Conservation (phyloP, 2,797 vertebrate species). For the Tragopan temminckii region DNA sequence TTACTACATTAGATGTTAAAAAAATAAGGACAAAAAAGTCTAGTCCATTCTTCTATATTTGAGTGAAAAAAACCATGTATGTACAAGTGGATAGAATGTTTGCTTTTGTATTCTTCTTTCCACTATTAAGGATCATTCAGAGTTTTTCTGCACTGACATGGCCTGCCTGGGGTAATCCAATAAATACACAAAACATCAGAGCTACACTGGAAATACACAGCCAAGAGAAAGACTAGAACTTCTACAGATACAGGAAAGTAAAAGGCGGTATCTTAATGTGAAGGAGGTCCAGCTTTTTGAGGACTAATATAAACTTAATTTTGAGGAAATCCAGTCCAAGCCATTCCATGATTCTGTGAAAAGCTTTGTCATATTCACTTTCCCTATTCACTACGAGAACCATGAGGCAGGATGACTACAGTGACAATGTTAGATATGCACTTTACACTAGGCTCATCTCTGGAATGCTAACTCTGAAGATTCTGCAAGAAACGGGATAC, state of each 20-base stretch:
- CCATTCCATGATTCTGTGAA: not conserved
- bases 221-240: not conserved
- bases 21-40: not conserved
- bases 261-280: not conserved
- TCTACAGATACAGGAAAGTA: not conserved
- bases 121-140: fast-evolving
- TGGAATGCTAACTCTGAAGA: fast-evolving
- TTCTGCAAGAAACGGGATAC: not conserved
- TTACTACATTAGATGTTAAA: not conserved
- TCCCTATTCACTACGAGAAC: not conserved
- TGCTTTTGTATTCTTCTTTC: not conserved
- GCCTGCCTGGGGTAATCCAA: not conserved
- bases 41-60: not conserved
- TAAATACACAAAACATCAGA: not conserved
- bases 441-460: not conserved
- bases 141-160: not conserved
- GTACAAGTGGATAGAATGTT: not conserved
- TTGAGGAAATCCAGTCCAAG: not conserved
- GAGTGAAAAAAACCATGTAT: not conserved
- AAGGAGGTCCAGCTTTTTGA: not conserved
- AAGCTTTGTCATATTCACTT: not conserved
- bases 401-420: not conserved
- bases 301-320: not conserved
- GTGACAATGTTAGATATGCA: not conserved
- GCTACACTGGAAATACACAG: not conserved